Conservation (phyloP, 2,888 invertebrate species). For the Pandemis cinnamomeana region DNA sequence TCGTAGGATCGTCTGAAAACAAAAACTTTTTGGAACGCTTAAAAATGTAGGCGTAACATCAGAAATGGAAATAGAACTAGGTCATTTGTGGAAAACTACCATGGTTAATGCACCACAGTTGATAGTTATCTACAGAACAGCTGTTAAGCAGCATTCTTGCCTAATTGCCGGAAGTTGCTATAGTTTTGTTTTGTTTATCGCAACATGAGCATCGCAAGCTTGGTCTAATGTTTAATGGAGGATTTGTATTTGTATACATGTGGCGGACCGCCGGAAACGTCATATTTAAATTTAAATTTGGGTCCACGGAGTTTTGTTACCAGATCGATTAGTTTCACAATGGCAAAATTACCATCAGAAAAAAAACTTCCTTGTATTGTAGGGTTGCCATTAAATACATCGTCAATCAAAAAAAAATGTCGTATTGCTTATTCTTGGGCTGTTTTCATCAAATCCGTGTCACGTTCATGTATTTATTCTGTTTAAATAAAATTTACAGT, state of each 20-base stretch:
- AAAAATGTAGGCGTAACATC: too few relatives aligned
- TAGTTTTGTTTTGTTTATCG: constrained; percentile 18
- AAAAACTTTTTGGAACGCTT: too few relatives aligned
- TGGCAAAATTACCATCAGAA: too few relatives aligned
- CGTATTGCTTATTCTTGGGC: too few relatives aligned
- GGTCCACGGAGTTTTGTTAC: constrained; percentile 16
- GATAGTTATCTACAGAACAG: background rate
- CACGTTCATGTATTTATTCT: too few relatives aligned
- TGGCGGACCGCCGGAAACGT: constrained; percentile 44
- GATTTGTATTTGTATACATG: constrained; percentile 26
- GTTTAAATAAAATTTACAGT: too few relatives aligned
- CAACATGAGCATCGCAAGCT: constrained; percentile 4
- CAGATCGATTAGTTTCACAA: background rate
- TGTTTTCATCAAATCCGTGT: too few relatives aligned
- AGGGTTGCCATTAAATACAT: background rate
- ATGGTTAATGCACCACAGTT: background rate
- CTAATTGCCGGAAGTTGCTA: constrained; percentile 37
- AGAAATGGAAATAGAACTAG: background rate
- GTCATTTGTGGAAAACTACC: background rate
- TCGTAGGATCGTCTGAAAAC: too few relatives aligned
- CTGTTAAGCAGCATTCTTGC: constrained; percentile 5
- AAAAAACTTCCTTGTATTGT: too few relatives aligned
- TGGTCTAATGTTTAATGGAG: constrained; percentile 37
- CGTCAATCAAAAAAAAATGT: too few relatives aligned
- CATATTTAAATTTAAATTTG: constrained; percentile 24